Evolutionary conservation across 2,888 invertebrate species (phyloP).

Genomic region (Neria commutata): DNA sequence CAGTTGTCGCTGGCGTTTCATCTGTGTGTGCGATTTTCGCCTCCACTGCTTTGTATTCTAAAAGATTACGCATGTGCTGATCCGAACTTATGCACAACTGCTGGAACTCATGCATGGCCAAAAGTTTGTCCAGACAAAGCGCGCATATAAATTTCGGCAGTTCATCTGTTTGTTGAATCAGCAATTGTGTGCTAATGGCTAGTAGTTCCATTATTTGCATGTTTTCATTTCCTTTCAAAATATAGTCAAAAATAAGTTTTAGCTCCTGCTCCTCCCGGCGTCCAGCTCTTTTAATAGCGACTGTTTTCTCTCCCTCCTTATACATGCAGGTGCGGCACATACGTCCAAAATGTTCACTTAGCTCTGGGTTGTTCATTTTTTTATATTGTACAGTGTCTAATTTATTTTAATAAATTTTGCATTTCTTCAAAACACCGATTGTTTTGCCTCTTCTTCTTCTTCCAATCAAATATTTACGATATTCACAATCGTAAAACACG

Average conservation of each 20-base stretch:
- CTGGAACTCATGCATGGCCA: conserved; percentile 64
- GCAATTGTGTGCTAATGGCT: neutral
- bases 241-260: conserved; percentile 9
- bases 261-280: neutral
- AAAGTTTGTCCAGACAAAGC: conserved; percentile 64
- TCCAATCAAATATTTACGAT: too few relatives aligned
- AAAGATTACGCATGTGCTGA: conserved; percentile 45
- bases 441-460: conserved; percentile 23
- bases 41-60: neutral
- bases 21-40: neutral
- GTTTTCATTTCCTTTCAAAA: conserved; percentile 8
- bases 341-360: neutral
- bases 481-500: too few relatives aligned
- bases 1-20: conserved; percentile 5
- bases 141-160: conserved; percentile 68
- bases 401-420: neutral
- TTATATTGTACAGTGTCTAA: neutral
- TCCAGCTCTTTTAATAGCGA: too few relatives aligned
- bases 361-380: neutral
- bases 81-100: conserved; percentile 63
- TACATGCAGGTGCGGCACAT: conserved; percentile 35
- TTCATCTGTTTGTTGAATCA: conserved; percentile 59
- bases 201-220: conserved; percentile 5
- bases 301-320: conserved; percentile 4
- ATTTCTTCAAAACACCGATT: conserved; percentile 21